A percentile compares a stretch with the other conserved stretches of the same genome.
Evolutionary conservation across 2,797 vertebrate genomes (phyloP).

Genomic region (Anas acuta): DNA sequence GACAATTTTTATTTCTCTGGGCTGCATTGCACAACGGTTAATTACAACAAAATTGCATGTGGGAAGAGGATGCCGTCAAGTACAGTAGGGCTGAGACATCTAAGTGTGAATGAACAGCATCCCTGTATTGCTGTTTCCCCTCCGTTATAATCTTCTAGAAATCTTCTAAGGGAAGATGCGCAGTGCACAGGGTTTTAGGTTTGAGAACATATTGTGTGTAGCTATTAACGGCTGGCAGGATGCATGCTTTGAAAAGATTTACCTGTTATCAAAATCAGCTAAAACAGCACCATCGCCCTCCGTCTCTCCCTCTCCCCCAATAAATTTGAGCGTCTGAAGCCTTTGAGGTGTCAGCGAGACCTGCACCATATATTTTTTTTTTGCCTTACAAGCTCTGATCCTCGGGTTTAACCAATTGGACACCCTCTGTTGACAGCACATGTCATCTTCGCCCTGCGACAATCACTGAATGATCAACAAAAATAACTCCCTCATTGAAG

Average conservation of each 20-base stretch:
- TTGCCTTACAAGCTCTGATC: not conserved
- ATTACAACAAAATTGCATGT: not conserved
- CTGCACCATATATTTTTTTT: accelerated
- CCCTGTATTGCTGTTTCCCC: not conserved
- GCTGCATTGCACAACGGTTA: not conserved
- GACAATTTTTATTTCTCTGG: not conserved
- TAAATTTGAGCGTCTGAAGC: not conserved
- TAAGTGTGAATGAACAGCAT: not conserved
- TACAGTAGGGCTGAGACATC: not conserved
- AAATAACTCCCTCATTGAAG: not conserved
- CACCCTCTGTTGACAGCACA: not conserved
- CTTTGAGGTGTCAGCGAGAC: not conserved
- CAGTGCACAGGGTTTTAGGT: not conserved
- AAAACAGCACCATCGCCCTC: not conserved
- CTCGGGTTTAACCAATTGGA: not conserved
- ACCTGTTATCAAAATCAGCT: not conserved
- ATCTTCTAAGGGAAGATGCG: not conserved
- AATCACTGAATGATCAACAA: not conserved
- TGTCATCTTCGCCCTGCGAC: not conserved
- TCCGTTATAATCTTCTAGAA: not conserved
- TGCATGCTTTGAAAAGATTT: not conserved
- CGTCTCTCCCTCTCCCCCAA: not conserved
- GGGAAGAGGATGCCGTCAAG: not conserved
- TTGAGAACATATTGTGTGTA: not conserved
- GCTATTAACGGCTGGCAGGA: not conserved